Evolutionary conservation across 1,140 invertebrate species (phyloP).

Genomic region (Monomorium pharaonis): DNA sequence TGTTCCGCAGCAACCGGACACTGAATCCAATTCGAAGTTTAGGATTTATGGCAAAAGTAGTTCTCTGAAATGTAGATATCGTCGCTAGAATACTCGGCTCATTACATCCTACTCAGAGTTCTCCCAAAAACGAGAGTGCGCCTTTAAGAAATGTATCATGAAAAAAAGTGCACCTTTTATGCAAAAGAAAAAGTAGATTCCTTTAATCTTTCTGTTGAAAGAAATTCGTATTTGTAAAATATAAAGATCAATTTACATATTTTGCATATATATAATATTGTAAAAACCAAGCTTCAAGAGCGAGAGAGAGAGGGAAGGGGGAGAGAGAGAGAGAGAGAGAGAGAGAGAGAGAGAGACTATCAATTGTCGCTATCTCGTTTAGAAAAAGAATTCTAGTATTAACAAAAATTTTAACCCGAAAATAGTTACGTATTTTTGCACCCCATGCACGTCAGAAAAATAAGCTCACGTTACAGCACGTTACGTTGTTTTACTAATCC

Average conservation of each 20-base stretch:
- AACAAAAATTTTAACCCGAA: not conserved
- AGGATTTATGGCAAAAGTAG: slow-evolving; percentile 60
- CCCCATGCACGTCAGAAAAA: not conserved
- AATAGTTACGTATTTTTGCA: too few species aligned
- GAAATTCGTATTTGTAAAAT: not conserved
- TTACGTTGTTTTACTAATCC: not conserved
- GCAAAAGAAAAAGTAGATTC: not conserved
- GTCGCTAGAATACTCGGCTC: slow-evolving; percentile 16
- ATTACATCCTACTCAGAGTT: slow-evolving; percentile 39
- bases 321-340: too few species aligned
- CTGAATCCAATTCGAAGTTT: slow-evolving; percentile 39
- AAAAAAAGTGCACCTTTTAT: not conserved
- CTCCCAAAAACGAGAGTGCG: not conserved
- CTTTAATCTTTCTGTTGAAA: not conserved
- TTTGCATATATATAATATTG: not conserved
- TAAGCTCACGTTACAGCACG: not conserved
- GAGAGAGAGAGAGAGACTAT: too few species aligned
- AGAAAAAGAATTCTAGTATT: not conserved
- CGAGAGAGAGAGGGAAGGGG: too few species aligned
- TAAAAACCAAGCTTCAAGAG: too few species aligned
- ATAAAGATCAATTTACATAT: not conserved
- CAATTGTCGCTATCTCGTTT: not conserved
- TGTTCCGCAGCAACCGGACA: slow-evolving; percentile 35
- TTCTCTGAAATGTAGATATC: slow-evolving; percentile 53
- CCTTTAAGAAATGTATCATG: slow-evolving; percentile 1